Conservation (phyloP, 2,797 vertebrate species). For the Aselliscus stoliczkanus region DNA sequence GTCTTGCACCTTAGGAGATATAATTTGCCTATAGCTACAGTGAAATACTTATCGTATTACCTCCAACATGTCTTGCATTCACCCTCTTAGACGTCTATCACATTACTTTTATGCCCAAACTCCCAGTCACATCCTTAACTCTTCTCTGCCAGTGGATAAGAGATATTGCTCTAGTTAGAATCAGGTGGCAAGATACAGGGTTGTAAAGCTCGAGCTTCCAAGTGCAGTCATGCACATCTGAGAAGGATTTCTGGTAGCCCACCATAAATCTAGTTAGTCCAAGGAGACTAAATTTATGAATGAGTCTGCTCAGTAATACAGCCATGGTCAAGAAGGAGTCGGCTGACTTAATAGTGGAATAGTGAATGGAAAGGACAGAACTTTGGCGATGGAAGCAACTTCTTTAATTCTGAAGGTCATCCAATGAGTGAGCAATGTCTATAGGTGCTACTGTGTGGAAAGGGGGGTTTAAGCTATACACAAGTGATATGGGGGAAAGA, state of each 20-base stretch:
- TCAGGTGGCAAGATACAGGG: slow-evolving; percentile 48
- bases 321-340: slow-evolving; percentile 51
- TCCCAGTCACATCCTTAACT: slow-evolving; percentile 44
- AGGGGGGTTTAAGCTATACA: neutral
- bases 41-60: neutral
- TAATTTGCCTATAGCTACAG: neutral
- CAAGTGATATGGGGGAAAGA: neutral
- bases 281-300: slow-evolving; percentile 68
- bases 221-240: slow-evolving; percentile 48
- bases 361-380: slow-evolving; percentile 34
- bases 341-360: neutral
- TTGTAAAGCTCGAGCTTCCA: slow-evolving; percentile 61
- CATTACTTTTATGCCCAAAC: slow-evolving; percentile 48
- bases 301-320: slow-evolving; percentile 50
- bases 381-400: neutral
- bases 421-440: neutral
- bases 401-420: slow-evolving; percentile 19
- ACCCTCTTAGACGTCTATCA: slow-evolving; percentile 9
- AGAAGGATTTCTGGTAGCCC: slow-evolving; percentile 53
- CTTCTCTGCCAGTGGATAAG: slow-evolving; percentile 43
- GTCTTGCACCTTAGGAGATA: neutral
- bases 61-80: neutral
- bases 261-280: slow-evolving; percentile 56
- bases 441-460: neutral
- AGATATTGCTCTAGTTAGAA: slow-evolving; percentile 44